phyloP scores from a whole-genome alignment of 2,797 vertebrate genomes.

The Petrocephalus schoutedeni region DNA sequence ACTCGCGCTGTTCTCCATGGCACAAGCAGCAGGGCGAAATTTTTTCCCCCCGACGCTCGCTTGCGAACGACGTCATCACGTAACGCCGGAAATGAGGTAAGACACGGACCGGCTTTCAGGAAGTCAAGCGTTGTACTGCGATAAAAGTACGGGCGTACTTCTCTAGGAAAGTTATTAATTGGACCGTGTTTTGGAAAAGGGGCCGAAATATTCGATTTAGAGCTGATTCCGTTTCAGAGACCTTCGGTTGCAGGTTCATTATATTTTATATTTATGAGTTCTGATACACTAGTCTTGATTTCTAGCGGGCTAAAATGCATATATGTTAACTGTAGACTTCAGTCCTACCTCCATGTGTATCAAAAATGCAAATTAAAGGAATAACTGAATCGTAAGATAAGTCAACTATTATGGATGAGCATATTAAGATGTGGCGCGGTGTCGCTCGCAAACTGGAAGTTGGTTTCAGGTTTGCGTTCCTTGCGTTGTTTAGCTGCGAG shows the following conservation, averaged over 20 bases:
- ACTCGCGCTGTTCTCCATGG: not conserved
- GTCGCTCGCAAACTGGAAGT: not conserved
- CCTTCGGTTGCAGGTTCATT: not conserved
- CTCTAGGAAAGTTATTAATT: not conserved
- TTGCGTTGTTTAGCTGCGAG: not conserved
- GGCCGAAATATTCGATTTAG: not conserved
- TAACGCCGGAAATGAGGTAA: conserved; percentile 4
- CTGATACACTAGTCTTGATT: not conserved
- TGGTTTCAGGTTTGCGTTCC: not conserved
- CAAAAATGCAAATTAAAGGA: not conserved
- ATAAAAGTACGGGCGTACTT: not conserved
- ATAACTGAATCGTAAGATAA: not conserved
- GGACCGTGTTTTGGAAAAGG: not conserved
- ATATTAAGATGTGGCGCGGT: not conserved
- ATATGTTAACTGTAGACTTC: conserved; percentile 1
- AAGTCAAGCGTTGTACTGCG: not conserved
- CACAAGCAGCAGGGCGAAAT: not conserved
- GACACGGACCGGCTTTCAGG: not conserved
- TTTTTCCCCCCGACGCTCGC: not conserved
- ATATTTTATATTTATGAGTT: not conserved
- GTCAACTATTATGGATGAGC: too few species aligned
- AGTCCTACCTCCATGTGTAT: not conserved
- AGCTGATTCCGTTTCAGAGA: not conserved
- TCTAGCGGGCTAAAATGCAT: not conserved
- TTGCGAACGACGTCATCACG: not conserved